Evolutionary conservation across 1,140 invertebrate genomes (phyloP).

Genomic region (Ylistrum balloti): DNA sequence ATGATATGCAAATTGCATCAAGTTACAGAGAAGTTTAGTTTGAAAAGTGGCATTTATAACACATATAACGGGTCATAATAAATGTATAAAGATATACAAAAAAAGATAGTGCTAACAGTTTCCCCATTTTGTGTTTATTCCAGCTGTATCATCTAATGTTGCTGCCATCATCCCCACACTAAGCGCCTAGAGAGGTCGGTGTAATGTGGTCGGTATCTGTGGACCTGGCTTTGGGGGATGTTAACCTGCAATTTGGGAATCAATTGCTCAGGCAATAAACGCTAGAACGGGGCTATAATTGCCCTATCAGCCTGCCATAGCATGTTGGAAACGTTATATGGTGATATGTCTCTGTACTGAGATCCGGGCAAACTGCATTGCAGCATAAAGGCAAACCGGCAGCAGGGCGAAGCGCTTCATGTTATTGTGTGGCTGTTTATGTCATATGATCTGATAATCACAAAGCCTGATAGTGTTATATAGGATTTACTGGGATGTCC

Average conservation of each 20-base stretch:
- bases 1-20: constrained; percentile 34
- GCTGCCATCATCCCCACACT: neutral
- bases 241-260: constrained; percentile 34
- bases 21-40: neutral
- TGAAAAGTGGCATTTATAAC: neutral
- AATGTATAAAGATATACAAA: neutral
- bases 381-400: neutral
- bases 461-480: neutral
- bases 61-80: neutral
- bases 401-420: neutral
- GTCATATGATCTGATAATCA: constrained; percentile 39
- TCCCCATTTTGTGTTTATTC: neutral
- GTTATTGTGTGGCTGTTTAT: neutral
- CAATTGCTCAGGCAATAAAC: constrained; percentile 24
- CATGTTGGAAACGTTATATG: neutral
- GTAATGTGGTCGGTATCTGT: neutral
- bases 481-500: neutral
- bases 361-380: constrained; percentile 6
- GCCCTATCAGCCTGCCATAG: constrained; percentile 8
- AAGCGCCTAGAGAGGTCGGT: neutral
- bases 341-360: neutral
- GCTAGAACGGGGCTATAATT: constrained; percentile 28
- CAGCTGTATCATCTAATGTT: neutral
- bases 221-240: neutral
- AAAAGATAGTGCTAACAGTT: neutral